Conservation (phyloP, 2,797 vertebrate genomes). For the Scomberomorus guttatus region DNA sequence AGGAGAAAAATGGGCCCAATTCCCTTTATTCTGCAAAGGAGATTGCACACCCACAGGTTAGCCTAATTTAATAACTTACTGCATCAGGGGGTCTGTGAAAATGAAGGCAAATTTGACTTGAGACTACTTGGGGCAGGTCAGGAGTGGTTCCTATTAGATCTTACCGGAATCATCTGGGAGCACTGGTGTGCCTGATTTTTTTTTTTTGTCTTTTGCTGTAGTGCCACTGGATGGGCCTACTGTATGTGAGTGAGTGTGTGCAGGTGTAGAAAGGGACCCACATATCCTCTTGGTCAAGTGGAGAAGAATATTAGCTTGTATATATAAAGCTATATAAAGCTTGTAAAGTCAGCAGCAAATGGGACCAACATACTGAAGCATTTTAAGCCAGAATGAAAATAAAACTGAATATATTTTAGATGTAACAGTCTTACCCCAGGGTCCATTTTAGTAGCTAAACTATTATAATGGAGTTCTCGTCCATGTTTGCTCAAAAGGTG, state of each 20-base stretch:
- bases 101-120: slow-evolving; percentile 66
- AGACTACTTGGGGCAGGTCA: slow-evolving; percentile 36
- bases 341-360: neutral
- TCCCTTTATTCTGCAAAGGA: slow-evolving; percentile 51
- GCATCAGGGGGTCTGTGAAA: slow-evolving; percentile 42
- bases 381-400: neutral
- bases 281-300: neutral
- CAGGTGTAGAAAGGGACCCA: neutral
- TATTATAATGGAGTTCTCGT: neutral
- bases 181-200: slow-evolving; percentile 16
- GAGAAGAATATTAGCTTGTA: no score
- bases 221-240: neutral
- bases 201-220: slow-evolving; percentile 4
- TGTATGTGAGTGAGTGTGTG: neutral
- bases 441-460: neutral
- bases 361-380: neutral
- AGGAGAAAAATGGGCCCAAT: slow-evolving; percentile 45
- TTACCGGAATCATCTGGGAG: slow-evolving; percentile 37
- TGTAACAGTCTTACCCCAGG: neutral
- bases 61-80: slow-evolving; percentile 60
- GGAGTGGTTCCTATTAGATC: slow-evolving; percentile 61
- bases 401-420: neutral
- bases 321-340: no score
- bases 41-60: slow-evolving; percentile 50
- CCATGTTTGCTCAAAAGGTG: neutral